Evolutionary conservation across 2,797 vertebrate species (phyloP).

Genomic region (Yasuhikotakia modesta): DNA sequence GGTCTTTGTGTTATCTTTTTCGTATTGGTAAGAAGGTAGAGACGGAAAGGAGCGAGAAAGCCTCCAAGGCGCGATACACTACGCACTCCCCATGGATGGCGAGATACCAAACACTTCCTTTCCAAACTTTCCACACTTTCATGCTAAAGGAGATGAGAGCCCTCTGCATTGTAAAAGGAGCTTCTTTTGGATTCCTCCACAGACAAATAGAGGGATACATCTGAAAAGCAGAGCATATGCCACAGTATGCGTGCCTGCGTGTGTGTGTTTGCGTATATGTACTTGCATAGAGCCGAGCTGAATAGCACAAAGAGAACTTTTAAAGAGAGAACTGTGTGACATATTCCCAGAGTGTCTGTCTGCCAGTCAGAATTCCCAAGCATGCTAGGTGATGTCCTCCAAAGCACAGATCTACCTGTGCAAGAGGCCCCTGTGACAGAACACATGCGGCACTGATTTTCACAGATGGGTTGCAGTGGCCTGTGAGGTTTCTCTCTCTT

Average conservation of each 20-base stretch:
- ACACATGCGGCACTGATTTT: slow-evolving; percentile 51
- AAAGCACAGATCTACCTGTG: slow-evolving; percentile 60
- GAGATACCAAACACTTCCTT: slow-evolving; percentile 71
- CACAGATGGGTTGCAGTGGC: slow-evolving; percentile 57
- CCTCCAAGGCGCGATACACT: slow-evolving; percentile 70
- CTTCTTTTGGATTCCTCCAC: slow-evolving; percentile 67
- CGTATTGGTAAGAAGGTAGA: slow-evolving; percentile 67
- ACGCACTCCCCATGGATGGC: slow-evolving; percentile 73
- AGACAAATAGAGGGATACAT: slow-evolving; percentile 61
- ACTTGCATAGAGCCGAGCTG: slow-evolving; percentile 31
- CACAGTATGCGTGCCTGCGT: slow-evolving; percentile 23
- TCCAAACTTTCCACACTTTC: slow-evolving; percentile 75
- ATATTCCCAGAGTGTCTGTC: slow-evolving; percentile 62
- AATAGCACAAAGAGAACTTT: slow-evolving; percentile 57
- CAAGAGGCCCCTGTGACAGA: slow-evolving; percentile 56
- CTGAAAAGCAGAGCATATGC: slow-evolving; percentile 55
- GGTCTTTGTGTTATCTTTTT: slow-evolving; percentile 80
- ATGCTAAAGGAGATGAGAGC: slow-evolving; percentile 75
- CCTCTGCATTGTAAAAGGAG: slow-evolving; percentile 68
- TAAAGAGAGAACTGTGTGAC: slow-evolving; percentile 55
- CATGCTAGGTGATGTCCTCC: slow-evolving; percentile 59
- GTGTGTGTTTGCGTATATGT: slow-evolving; percentile 46
- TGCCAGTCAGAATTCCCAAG: slow-evolving; percentile 60
- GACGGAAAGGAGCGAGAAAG: slow-evolving; percentile 54
- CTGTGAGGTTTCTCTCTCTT: slow-evolving; percentile 47